Percentiles rank a stretch among this genome's conserved stretches.
Evolutionary conservation across 1,140 invertebrate genomes (phyloP).

Genomic region (Oscheius sp.): DNA sequence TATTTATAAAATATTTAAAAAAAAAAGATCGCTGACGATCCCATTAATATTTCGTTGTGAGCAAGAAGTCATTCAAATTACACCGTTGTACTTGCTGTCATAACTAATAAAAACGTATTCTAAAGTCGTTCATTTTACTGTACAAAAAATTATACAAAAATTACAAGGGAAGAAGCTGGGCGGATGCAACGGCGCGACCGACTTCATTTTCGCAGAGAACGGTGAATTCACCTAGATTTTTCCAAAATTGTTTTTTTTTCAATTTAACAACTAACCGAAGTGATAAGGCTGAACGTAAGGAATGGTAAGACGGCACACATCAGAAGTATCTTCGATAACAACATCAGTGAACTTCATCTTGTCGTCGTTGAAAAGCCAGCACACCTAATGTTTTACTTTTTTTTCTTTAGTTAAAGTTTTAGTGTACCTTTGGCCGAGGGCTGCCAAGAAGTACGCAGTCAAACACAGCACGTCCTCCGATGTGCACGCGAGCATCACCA

Average conservation of each 20-base stretch:
- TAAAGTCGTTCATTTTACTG: background rate
- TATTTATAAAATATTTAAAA: no score
- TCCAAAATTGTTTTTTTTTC: background rate
- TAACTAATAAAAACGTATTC: no score
- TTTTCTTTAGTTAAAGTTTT: background rate
- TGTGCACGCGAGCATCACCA: constrained; percentile 52
- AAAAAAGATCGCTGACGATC: no score
- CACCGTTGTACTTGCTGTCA: no score
- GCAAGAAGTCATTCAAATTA: no score
- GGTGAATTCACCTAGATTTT: constrained; percentile 48
- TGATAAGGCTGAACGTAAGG: constrained; percentile 51
- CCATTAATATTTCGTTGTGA: no score
- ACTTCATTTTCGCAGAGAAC: constrained; percentile 60
- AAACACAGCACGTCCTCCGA: constrained; percentile 56
- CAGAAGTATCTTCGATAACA: constrained; percentile 55
- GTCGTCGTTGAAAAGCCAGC: constrained; percentile 61
- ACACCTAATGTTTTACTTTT: constrained; percentile 38
- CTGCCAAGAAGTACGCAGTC: constrained; percentile 59
- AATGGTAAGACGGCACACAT: constrained; percentile 54
- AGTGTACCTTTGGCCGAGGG: constrained; percentile 51
- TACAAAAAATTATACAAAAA: constrained; percentile 2
- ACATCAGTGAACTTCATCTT: constrained; percentile 57
- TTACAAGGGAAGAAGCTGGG: constrained; percentile 45
- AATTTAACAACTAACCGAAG: constrained; percentile 35
- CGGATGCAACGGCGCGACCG: constrained; percentile 54